Evolutionary conservation across 2,113 vertebrate species (phyloP).

Genomic region (Nesogale talazaci): DNA sequence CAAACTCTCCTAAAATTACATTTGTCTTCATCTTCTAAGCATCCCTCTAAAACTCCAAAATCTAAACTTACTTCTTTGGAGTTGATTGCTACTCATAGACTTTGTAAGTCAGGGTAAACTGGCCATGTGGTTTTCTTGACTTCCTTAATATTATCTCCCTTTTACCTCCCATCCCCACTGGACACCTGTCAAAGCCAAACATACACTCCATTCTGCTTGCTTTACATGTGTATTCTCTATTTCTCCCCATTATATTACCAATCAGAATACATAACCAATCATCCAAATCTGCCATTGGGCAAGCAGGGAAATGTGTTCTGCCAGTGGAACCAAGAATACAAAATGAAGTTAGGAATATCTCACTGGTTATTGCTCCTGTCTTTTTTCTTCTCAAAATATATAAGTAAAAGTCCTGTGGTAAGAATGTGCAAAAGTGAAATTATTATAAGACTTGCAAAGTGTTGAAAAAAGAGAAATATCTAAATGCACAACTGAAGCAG

Average conservation of each 20-base stretch:
- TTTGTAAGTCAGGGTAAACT: too few species aligned
- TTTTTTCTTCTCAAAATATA: neutral
- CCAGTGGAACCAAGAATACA: neutral
- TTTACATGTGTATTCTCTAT: too few species aligned
- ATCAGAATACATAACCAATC: neutral
- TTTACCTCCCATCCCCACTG: neutral
- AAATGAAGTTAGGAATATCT: neutral
- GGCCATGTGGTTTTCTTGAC: too few species aligned
- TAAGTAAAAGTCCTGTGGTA: slow-evolving; percentile 1
- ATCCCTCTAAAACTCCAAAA: too few species aligned
- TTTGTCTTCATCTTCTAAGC: too few species aligned
- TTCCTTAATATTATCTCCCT: too few species aligned
- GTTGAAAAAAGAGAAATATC: slow-evolving; percentile 25
- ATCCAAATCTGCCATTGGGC: neutral
- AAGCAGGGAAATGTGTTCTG: neutral
- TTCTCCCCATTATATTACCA: neutral
- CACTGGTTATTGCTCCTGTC: neutral
- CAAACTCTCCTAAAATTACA: too few species aligned
- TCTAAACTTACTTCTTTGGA: too few species aligned
- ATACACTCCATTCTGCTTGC: too few species aligned
- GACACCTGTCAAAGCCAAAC: too few species aligned
- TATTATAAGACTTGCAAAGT: slow-evolving; percentile 39
- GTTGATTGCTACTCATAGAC: too few species aligned
- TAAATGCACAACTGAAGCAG: slow-evolving; percentile 62
- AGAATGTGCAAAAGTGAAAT: slow-evolving; percentile 12